phyloP scores from a whole-genome alignment of 2,888 invertebrate species.

The Orchesellides sinensis region DNA sequence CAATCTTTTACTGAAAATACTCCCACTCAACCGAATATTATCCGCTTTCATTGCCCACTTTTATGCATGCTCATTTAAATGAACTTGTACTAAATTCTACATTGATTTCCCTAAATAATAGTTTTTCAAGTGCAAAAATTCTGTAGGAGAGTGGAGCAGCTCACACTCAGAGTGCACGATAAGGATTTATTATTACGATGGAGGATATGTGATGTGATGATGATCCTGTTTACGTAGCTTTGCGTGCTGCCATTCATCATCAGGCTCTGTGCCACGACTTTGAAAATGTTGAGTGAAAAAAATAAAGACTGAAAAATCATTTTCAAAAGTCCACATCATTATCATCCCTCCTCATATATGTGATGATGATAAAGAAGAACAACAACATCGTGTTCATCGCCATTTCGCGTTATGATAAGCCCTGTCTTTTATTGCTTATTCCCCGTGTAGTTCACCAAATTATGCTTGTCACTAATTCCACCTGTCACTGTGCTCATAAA shows the following conservation, averaged over 20 bases:
- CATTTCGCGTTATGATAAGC: constrained; percentile 38
- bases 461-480: constrained; percentile 42
- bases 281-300: no score
- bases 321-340: constrained; percentile 26
- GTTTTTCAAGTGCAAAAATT: no score
- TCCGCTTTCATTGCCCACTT: no score
- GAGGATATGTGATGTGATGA: neutral
- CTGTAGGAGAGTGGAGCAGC: no score
- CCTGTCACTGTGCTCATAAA: constrained; percentile 51
- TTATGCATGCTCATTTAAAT: no score
- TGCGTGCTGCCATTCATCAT: constrained; percentile 13
- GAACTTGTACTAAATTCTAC: no score
- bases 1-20: no score
- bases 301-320: neutral
- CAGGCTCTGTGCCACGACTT: neutral
- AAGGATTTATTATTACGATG: no score
- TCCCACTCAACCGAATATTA: neutral
- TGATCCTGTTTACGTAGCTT: neutral
- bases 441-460: constrained; percentile 32
- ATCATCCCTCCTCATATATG: neutral
- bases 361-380: no score
- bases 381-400: constrained; percentile 17
- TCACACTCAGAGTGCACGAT: no score
- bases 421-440: constrained; percentile 43
- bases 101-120: no score